Evolutionary conservation across 1,140 invertebrate species (phyloP), one percentile per base, ranked within the genome.

Genomic region (Sogatella furcifera): DNA sequence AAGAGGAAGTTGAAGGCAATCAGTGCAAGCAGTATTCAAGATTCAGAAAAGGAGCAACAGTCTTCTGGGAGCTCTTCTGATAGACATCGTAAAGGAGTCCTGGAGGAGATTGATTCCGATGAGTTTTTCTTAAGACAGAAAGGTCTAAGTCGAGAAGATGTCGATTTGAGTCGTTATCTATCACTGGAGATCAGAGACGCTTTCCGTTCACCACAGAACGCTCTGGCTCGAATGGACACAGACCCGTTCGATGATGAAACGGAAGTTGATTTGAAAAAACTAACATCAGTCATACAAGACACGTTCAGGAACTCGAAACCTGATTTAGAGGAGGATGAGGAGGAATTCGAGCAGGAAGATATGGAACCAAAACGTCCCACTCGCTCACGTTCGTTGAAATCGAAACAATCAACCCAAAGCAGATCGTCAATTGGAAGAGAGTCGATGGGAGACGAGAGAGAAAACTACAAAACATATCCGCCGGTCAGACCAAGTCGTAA

Each of bases 101-200:
- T 90, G 62, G 88, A 91, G 72, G 86, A 90, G 74, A 88, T 90
- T 59, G 83, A 90, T 68, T 88, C 89, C 3, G 89, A 92, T 70
- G 88, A 91, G 74, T 91, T 90, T 74, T 91, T 90, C 70, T 74
- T 91, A 49, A 77, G 88, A 57, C 83, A 85, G 68, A 83, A 84
- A 66, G 88, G 86, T 41, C 84, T 90, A 63, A 89, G 87, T 61
- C 83, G 88, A 64, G 88, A 89, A 69, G 85, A 90, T 71, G 86
- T 89, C 67, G 81, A 87, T 70, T 77, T 89, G 28, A 83, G 84
- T 44, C 80, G 83, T 68, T 88, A 88, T 62, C 78, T 90, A 49
- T 84, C 83, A 44, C 80, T 81, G 54, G 88, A 90, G 73, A 88
- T 91, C 63, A 77, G 85, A 62, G 85, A 89, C 70, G 86, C 86